Percentiles rank a stretch among this genome's conserved stretches.
Conservation (phyloP, 2,113 vertebrate species). For the Ictalurus furcatus region DNA sequence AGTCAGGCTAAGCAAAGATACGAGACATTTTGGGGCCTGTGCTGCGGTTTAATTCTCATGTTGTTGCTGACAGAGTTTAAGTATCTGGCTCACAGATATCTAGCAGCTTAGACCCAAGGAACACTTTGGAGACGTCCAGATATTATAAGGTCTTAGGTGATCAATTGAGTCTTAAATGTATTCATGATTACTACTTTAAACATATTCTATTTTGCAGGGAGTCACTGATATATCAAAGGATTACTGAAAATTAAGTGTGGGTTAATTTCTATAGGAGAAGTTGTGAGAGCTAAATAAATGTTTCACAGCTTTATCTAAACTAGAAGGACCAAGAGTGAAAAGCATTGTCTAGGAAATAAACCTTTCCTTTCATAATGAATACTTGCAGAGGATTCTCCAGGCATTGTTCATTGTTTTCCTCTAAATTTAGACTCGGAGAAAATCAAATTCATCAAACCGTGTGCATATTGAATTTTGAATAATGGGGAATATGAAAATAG, state of each 20-base stretch:
- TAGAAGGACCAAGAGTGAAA: slow-evolving; percentile 59
- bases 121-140: slow-evolving; percentile 7
- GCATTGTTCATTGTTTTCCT: slow-evolving; percentile 71
- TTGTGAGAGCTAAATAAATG: background rate
- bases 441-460: slow-evolving; percentile 71
- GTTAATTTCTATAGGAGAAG: background rate
- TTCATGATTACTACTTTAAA: background rate
- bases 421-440: slow-evolving; percentile 66
- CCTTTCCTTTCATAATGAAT: slow-evolving; percentile 70
- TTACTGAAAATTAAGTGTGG: background rate
- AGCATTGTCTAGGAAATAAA: slow-evolving; percentile 69
- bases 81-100: slow-evolving; percentile 21
- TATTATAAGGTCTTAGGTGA: slow-evolving; percentile 7
- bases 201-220: background rate
- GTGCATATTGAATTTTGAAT: slow-evolving; percentile 71
- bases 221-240: background rate
- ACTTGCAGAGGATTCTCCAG: slow-evolving; percentile 68
- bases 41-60: slow-evolving; percentile 25
- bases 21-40: slow-evolving; percentile 38
- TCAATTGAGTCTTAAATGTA: slow-evolving; percentile 1
- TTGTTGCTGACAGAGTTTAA: slow-evolving; percentile 20
- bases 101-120: slow-evolving; percentile 7
- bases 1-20: slow-evolving; percentile 32
- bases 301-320: slow-evolving; percentile 4
- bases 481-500: slow-evolving; percentile 65